Evolutionary conservation across 2,113 vertebrate species (phyloP).

Genomic region (Coreoperca whiteheadi): DNA sequence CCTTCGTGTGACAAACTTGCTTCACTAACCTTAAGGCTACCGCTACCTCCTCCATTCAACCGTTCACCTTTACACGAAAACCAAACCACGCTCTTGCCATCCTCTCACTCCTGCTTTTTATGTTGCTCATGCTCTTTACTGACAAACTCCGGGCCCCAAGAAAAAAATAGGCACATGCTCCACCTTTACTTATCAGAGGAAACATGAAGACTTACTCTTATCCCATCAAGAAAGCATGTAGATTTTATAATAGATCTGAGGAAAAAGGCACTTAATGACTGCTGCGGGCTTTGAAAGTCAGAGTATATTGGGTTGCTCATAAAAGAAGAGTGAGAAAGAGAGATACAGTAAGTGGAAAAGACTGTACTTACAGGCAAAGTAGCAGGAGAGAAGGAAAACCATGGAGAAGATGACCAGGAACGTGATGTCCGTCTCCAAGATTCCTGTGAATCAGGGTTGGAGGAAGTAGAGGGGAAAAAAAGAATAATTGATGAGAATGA

Average conservation of each 20-base stretch:
- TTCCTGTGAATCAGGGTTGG: slow-evolving; percentile 81
- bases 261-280: slow-evolving; percentile 42
- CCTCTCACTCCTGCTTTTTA: slow-evolving; percentile 5
- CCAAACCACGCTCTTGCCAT: slow-evolving; percentile 7
- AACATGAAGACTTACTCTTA: slow-evolving; percentile 73
- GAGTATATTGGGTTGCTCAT: slow-evolving; percentile 4
- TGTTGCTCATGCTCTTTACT: slow-evolving; percentile 8
- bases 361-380: slow-evolving; percentile 91
- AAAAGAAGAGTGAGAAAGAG: background rate
- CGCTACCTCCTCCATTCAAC: slow-evolving; percentile 48
- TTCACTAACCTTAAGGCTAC: slow-evolving; percentile 44
- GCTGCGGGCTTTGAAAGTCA: slow-evolving; percentile 18
- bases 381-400: slow-evolving; percentile 92
- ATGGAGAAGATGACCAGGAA: slow-evolving; percentile 91
- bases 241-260: slow-evolving; percentile 48
- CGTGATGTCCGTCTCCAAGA: slow-evolving; percentile 94
- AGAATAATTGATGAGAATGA: slow-evolving; percentile 19
- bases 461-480: background rate
- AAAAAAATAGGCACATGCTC: slow-evolving; percentile 17
- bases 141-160: slow-evolving; percentile 4
- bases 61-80: slow-evolving; percentile 52
- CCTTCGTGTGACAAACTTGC: slow-evolving; percentile 47
- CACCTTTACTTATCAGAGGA: slow-evolving; percentile 46
- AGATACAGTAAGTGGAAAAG: slow-evolving; percentile 45
- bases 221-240: slow-evolving; percentile 66